phyloP scores from a whole-genome alignment of 2,113 vertebrate genomes.

The Elephantulus edwardii region DNA sequence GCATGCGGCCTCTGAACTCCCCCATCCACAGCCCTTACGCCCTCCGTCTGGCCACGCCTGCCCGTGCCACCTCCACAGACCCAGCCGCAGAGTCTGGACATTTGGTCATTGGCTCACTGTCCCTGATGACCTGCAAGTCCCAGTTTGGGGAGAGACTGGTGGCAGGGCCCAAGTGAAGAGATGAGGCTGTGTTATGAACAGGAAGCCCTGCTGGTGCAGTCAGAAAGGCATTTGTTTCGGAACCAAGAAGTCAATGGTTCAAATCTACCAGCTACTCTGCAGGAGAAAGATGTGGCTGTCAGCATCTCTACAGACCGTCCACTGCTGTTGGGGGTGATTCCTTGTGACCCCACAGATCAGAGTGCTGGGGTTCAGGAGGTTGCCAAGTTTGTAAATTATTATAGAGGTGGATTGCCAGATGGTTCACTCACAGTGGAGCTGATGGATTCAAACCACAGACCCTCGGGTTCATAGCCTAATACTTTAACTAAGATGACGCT shows the following conservation, averaged over 20 bases:
- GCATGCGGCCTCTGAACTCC: fast-evolving
- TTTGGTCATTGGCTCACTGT: conserved; percentile 70
- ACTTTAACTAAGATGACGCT: too few species aligned
- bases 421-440: too few species aligned
- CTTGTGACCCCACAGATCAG: too few species aligned
- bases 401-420: too few species aligned
- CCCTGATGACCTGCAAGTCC: conserved; percentile 62
- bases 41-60: neutral
- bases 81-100: conserved; percentile 35
- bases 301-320: too few species aligned
- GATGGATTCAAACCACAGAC: too few species aligned
- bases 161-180: neutral
- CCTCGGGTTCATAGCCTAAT: too few species aligned
- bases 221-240: neutral
- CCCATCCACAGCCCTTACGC: conserved; percentile 5
- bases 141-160: conserved; percentile 52
- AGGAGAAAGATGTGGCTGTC: too few species aligned
- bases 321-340: too few species aligned
- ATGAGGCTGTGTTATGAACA: conserved; percentile 66
- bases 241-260: neutral
- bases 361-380: too few species aligned
- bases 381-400: too few species aligned
- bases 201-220: neutral
- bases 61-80: neutral
- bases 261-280: neutral